Conservation (phyloP, 2,797 vertebrate species). For the Paratrypauchen microcephalus region DNA sequence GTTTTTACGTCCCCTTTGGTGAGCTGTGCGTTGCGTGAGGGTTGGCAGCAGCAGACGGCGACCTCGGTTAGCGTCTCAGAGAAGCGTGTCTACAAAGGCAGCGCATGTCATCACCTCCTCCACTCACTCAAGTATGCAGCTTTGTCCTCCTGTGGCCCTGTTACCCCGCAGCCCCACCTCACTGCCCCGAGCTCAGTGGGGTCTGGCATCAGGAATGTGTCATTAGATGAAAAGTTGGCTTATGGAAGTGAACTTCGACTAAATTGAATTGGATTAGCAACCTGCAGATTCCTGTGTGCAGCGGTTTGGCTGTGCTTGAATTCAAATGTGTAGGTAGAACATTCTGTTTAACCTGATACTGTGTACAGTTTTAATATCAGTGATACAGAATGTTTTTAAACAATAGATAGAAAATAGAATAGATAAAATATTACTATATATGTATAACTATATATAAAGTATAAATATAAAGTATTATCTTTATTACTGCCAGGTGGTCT, state of each 20-base stretch:
- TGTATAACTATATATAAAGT: too few relatives aligned
- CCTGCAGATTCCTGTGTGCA: background rate
- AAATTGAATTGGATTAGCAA: background rate
- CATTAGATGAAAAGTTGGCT: background rate
- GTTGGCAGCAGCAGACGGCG: conserved; percentile 67
- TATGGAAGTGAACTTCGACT: background rate
- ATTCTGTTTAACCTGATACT: too few relatives aligned
- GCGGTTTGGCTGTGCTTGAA: background rate
- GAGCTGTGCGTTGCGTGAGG: conserved; percentile 37
- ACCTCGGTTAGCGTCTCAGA: conserved; percentile 69
- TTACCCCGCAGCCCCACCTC: conserved; percentile 31
- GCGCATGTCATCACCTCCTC: conserved; percentile 73
- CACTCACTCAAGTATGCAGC: conserved; percentile 66
- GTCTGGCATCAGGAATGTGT: conserved; percentile 17
- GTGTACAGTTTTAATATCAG: too few relatives aligned
- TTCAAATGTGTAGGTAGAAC: too few relatives aligned
- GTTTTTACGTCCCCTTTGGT: background rate
- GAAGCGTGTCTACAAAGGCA: conserved; percentile 73
- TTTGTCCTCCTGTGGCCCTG: conserved; percentile 45
- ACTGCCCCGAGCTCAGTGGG: conserved; percentile 27
- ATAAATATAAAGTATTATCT: too few relatives aligned
- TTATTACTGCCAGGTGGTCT: too few relatives aligned
- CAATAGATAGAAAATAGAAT: too few relatives aligned
- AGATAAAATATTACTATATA: too few relatives aligned
- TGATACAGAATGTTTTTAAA: too few relatives aligned